These are phyloP conservation scores for Zoanthus solanderi DNA, from an alignment of 92 coral and sea anemone species.

Conservation along the genomic window DNA sequence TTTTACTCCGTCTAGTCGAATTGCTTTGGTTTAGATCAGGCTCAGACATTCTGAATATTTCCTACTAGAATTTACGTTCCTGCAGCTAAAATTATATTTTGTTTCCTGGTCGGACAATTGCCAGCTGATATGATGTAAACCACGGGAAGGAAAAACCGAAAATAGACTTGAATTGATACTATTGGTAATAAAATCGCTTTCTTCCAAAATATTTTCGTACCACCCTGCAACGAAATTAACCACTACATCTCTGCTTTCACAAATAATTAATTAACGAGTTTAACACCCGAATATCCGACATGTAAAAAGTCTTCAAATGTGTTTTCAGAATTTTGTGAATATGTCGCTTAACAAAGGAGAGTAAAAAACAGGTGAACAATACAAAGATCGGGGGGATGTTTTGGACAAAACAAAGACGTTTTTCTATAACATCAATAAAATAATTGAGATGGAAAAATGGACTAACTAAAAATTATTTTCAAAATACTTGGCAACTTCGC, in stretches of 20 bases:
- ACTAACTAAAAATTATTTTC: background rate
- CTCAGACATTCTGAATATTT: constrained; percentile 15
- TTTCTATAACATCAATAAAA: background rate
- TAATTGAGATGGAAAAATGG: background rate
- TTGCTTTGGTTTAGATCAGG: constrained; percentile 21
- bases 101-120: background rate
- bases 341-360: background rate
- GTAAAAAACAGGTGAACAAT: background rate
- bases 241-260: background rate
- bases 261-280: constrained; percentile 33
- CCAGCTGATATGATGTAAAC: background rate
- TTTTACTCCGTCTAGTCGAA: constrained; percentile 5
- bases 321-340: background rate
- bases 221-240: constrained; percentile 25
- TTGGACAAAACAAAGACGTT: background rate
- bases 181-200: constrained; percentile 31
- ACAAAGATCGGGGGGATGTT: background rate
- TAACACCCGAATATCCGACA: background rate
- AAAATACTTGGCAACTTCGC: background rate
- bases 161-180: background rate
- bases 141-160: constrained; percentile 13
- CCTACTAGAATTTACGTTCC: background rate
- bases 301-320: background rate
- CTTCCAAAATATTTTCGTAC: constrained; percentile 35
- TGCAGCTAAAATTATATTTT: background rate